Percentiles rank a stretch among this genome's conserved stretches.
These are phyloP conservation scores for Microcebus ravelobensis DNA, from an alignment of 2,113 vertebrate genomes.

Conservation along the genomic window DNA sequence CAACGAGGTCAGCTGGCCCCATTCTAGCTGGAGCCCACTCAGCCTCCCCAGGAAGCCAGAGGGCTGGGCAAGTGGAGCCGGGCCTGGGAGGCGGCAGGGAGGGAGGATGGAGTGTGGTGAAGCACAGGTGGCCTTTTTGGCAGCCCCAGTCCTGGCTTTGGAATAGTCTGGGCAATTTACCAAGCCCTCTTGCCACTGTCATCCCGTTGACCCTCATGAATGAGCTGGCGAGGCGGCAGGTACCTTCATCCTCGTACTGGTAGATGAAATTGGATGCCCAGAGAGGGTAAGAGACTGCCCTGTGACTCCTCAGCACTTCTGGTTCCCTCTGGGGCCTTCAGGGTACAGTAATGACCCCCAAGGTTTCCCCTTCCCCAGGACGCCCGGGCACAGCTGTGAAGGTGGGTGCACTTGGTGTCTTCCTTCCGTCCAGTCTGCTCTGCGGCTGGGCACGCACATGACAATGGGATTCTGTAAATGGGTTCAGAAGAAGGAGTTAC, in stretches of 20 bases:
- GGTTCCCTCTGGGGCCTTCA: neutral
- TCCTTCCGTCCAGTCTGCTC: neutral
- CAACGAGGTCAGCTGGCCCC: constrained; percentile 65
- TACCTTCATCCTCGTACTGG: neutral
- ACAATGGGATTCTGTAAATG: neutral
- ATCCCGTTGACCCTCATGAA: neutral
- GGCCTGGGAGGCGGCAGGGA: neutral
- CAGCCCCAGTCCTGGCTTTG: constrained; percentile 31
- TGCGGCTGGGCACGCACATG: neutral
- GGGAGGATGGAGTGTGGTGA: neutral
- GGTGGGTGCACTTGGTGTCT: neutral
- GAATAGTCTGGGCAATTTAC: neutral
- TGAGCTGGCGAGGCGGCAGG: neutral
- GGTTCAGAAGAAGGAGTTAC: constrained; percentile 6
- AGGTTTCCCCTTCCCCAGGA: neutral
- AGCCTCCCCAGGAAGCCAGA: constrained; percentile 59
- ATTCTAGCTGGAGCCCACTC: constrained; percentile 55
- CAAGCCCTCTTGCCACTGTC: neutral
- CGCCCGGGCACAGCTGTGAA: neutral
- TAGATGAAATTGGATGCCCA: neutral
- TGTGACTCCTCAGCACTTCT: neutral
- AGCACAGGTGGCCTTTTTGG: constrained; percentile 72
- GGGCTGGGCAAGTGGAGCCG: neutral
- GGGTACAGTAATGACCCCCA: neutral
- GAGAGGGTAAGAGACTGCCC: neutral